Conservation (phyloP, 1,140 invertebrate genomes). For the Drosophila eugracilis region DNA sequence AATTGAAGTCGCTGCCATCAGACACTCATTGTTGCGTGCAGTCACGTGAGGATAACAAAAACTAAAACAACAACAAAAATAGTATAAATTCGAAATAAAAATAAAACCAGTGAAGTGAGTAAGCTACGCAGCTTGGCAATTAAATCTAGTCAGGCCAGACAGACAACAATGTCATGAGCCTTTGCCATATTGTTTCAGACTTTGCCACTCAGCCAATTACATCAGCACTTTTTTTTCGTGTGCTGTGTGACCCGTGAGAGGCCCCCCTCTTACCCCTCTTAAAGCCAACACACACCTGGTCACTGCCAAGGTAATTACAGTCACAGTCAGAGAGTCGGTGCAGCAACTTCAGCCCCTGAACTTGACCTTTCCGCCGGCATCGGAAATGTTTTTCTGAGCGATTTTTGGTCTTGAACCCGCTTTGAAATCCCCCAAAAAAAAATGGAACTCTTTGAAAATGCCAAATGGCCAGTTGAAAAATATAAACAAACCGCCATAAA, state of each 20-base stretch:
- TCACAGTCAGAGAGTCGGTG: slow-evolving; percentile 15
- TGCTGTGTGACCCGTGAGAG: slow-evolving; percentile 47
- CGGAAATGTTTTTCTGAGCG: slow-evolving; percentile 43
- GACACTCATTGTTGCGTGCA: slow-evolving; percentile 47
- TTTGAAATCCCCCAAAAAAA: slow-evolving; percentile 12
- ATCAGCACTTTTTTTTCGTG: slow-evolving; percentile 9
- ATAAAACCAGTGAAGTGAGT: slow-evolving; percentile 35
- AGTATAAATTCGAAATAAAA: slow-evolving; percentile 18
- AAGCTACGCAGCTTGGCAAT: slow-evolving; percentile 59
- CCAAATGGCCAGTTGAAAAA: slow-evolving; percentile 14
- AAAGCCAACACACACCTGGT: slow-evolving; percentile 30
- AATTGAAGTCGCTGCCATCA: slow-evolving; percentile 34
- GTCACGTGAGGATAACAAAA: slow-evolving; percentile 43
- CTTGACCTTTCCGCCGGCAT: slow-evolving; percentile 52
- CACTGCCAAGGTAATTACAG: slow-evolving; percentile 58
- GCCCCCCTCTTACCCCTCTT: background rate
- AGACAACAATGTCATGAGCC: slow-evolving; percentile 43
- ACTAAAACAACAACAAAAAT: slow-evolving; percentile 7
- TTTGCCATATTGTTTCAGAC: slow-evolving; percentile 42
- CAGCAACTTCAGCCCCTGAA: slow-evolving; percentile 43
- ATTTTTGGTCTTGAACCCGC: slow-evolving; percentile 37
- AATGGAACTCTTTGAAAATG: slow-evolving; percentile 31
- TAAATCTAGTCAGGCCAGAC: slow-evolving; percentile 48
- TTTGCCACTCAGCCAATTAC: slow-evolving; percentile 18
- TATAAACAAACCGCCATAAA: slow-evolving; percentile 15